A percentile compares a stretch with the other conserved stretches of the same genome.
phyloP scores from a whole-genome alignment of 2,797 vertebrate species.

The Macropodus opercularis region DNA sequence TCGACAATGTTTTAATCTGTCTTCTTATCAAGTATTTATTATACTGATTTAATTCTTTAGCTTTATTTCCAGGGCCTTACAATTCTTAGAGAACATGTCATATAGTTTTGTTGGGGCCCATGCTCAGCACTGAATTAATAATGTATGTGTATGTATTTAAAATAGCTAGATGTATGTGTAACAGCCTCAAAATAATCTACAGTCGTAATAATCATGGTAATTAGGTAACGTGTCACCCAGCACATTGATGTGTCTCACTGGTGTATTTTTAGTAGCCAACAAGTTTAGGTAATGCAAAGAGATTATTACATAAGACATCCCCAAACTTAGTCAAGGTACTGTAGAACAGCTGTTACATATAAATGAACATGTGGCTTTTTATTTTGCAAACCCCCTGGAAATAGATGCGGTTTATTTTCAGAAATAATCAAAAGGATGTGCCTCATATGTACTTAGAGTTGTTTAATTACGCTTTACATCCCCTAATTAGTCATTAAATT shows the following conservation, averaged over 20 bases:
- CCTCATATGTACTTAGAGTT: not conserved
- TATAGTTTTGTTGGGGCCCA: not conserved
- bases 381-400: too few relatives aligned
- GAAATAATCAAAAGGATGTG: not conserved
- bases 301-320: too few relatives aligned
- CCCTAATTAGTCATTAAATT: not conserved
- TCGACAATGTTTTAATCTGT: too few relatives aligned
- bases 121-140: conserved; percentile 12
- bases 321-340: too few relatives aligned
- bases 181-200: not conserved
- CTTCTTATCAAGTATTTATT: not conserved
- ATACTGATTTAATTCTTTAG: too few relatives aligned
- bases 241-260: too few relatives aligned
- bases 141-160: not conserved
- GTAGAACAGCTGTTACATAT: too few relatives aligned
- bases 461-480: not conserved
- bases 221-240: not conserved
- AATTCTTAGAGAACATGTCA: not conserved
- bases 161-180: not conserved
- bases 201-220: not conserved
- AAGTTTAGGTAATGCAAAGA: too few relatives aligned
- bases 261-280: not conserved
- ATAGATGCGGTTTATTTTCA: not conserved
- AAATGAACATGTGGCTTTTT: conserved; percentile 4
- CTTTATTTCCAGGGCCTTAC: not conserved